phyloP scores from a whole-genome alignment of 2,113 vertebrate species.

The Epinephelus lanceolatus region DNA sequence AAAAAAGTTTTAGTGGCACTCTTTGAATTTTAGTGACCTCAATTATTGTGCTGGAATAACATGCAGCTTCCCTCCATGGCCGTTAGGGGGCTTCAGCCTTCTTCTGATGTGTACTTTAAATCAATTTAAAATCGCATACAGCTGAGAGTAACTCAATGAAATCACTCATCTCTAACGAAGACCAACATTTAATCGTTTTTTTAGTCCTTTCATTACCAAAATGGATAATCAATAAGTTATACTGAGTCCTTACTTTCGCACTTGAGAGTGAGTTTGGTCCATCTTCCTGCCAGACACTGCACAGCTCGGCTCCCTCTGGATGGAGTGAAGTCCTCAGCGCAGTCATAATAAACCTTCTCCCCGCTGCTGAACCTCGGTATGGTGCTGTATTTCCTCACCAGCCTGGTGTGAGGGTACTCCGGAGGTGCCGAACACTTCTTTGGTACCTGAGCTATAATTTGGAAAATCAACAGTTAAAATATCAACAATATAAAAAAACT shows the following conservation, averaged over 20 bases:
- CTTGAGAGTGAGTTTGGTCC: slow-evolving; percentile 64
- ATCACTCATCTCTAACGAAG: neutral
- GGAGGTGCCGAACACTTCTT: slow-evolving; percentile 38
- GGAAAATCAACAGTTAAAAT: too few species aligned
- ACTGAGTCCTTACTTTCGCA: slow-evolving; percentile 68
- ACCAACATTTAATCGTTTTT: neutral
- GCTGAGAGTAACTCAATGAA: neutral
- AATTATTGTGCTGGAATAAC: too few species aligned
- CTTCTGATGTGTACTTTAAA: neutral
- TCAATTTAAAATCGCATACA: too few species aligned
- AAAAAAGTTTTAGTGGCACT: neutral
- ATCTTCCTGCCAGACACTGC: slow-evolving; percentile 49
- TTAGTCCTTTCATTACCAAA: rapidly evolving
- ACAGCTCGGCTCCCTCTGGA: neutral
- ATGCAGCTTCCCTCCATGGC: neutral
- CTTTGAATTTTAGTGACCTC: neutral
- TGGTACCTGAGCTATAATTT: slow-evolving; percentile 9
- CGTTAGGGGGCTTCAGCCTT: neutral
- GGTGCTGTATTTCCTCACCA: rapidly evolving
- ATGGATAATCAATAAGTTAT: neutral
- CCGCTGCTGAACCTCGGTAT: slow-evolving; percentile 1
- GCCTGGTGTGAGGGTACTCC: slow-evolving; percentile 10
- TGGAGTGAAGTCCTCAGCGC: slow-evolving; percentile 23
- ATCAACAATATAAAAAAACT: neutral
- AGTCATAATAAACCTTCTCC: slow-evolving; percentile 60